Percentiles rank a stretch among this genome's conserved stretches.
phyloP scores from a whole-genome alignment of 1,140 invertebrate species.

The Eriosoma lanigerum region DNA sequence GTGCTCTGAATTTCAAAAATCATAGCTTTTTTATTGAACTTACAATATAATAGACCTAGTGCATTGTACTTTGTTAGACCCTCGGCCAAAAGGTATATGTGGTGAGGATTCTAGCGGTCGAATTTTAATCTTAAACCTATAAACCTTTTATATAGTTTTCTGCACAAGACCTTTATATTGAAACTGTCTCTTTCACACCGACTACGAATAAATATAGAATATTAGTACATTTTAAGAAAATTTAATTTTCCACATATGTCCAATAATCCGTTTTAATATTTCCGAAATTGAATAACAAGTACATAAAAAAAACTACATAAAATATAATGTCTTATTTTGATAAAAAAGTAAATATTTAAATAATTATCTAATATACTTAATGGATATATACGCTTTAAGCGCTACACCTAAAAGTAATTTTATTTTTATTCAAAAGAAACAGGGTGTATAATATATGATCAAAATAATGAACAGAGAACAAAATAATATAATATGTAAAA shows the following conservation, averaged over 20 bases:
- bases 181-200: background rate
- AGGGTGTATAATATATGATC: no score
- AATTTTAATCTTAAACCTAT: background rate
- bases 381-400: no score
- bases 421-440: no score
- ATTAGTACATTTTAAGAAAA: background rate
- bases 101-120: background rate
- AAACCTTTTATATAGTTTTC: background rate
- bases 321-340: no score
- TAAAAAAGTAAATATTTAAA: no score
- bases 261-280: background rate
- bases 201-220: background rate
- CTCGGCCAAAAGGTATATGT: background rate
- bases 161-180: background rate
- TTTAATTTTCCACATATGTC: background rate
- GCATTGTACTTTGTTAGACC: background rate
- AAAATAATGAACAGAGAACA: background rate
- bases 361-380: no score
- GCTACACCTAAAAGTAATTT: no score
- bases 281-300: background rate
- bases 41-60: background rate
- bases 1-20: background rate
- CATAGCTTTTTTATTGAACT: slow-evolving; percentile 5
- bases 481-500: background rate
- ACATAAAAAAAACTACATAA: no score